Conservation (phyloP, 2,113 vertebrate genomes). For the Orycteropus afer region DNA sequence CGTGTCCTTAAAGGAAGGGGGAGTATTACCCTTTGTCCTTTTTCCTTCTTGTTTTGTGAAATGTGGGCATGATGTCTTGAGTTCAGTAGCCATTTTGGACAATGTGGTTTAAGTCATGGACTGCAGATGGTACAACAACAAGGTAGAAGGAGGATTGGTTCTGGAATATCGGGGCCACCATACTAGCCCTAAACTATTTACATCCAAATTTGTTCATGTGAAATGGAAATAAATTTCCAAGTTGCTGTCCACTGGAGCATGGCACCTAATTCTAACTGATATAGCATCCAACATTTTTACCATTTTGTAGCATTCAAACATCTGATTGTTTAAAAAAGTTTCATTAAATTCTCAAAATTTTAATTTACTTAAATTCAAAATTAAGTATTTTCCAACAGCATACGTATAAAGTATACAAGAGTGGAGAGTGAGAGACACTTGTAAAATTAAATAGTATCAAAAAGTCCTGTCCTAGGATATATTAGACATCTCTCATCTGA, state of each 20-base stretch:
- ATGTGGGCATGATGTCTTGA: background rate
- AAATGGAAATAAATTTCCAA: background rate
- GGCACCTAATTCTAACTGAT: background rate
- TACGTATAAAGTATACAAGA: background rate
- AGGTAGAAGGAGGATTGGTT: background rate
- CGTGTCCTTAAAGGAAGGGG: background rate
- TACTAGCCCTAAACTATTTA: too few species aligned
- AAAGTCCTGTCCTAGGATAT: background rate
- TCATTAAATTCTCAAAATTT: conserved; percentile 13
- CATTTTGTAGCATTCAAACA: background rate
- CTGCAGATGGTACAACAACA: background rate
- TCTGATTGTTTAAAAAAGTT: background rate
- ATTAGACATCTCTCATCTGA: background rate
- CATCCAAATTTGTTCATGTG: background rate
- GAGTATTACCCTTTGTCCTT: background rate
- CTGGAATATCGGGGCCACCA: background rate
- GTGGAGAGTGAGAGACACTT: background rate
- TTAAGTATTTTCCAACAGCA: background rate
- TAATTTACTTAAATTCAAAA: conserved; percentile 12
- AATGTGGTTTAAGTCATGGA: background rate
- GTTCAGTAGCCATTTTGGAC: background rate
- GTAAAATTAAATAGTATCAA: background rate
- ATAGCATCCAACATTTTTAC: background rate
- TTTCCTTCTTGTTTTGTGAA: background rate
- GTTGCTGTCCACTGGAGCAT: background rate